Evolutionary conservation across 2,113 vertebrate species (phyloP).

Genomic region (Misgurnus mizolepis): DNA sequence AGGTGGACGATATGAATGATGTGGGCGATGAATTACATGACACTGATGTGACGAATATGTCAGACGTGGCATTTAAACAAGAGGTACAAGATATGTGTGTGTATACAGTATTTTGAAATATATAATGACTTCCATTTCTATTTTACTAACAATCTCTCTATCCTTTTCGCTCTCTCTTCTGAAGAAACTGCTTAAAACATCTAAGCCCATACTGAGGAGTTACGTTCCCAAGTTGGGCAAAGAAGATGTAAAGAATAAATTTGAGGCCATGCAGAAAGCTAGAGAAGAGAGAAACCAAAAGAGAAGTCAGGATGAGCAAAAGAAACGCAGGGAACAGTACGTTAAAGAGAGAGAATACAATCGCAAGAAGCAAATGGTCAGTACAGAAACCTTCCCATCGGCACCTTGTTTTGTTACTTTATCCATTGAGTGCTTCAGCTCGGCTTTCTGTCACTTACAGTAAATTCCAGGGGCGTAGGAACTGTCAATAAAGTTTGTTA

Average conservation of each 20-base stretch:
- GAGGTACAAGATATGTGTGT: conserved; percentile 63
- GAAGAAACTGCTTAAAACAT: conserved; percentile 91
- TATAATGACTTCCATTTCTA: too few species aligned
- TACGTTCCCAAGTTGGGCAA: conserved; percentile 93
- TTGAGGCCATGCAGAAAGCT: conserved; percentile 95
- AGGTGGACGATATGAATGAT: conserved; percentile 39
- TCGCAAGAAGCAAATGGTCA: conserved; percentile 96
- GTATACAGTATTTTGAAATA: too few species aligned
- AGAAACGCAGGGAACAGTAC: conserved; percentile 96
- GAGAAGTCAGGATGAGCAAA: conserved; percentile 88
- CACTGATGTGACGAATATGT: conserved; percentile 68
- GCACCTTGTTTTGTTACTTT: conserved; percentile 38
- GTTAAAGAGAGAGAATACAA: conserved; percentile 94
- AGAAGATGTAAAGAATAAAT: conserved; percentile 90
- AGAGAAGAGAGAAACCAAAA: conserved; percentile 93
- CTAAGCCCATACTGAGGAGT: conserved; percentile 88
- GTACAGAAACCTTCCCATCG: conserved; percentile 61
- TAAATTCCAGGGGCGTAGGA: not conserved
- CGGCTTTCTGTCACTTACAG: not conserved
- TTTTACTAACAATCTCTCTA: conserved; percentile 57
- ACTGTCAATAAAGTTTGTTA: too few species aligned
- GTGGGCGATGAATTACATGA: conserved; percentile 35
- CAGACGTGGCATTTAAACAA: conserved; percentile 78
- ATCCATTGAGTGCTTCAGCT: not conserved
- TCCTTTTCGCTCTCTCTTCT: conserved; percentile 45